These are phyloP conservation scores for Anaspis maculata DNA, from an alignment of 2,888 invertebrate genomes.

Conservation along the genomic window DNA sequence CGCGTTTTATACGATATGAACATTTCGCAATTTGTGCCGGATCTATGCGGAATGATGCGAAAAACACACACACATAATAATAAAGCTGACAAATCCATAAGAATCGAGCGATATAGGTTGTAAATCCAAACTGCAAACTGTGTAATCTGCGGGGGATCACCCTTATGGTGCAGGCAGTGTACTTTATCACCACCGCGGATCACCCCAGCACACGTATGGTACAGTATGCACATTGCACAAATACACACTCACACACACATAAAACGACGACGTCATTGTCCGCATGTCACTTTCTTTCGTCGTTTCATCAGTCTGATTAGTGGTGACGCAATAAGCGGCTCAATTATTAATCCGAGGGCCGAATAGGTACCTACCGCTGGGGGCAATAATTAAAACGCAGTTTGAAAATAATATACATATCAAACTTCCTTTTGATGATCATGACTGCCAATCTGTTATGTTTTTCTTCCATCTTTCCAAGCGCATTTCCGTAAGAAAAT, in stretches of 20 bases:
- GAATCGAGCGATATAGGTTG: constrained; percentile 33
- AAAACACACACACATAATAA: constrained; percentile 34
- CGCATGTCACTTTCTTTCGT: constrained; percentile 28
- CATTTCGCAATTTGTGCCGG: no score
- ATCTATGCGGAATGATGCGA: constrained; percentile 31
- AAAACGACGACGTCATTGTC: constrained; percentile 25
- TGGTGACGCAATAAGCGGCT: constrained; percentile 8
- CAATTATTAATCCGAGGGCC: no score
- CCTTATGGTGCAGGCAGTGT: constrained; percentile 20
- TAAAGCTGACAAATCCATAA: constrained; percentile 40
- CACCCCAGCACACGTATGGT: no score
- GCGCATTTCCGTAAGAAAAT: no score
- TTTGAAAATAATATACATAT: no score
- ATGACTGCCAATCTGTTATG: no score
- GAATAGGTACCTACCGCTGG: no score
- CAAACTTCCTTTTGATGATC: no score
- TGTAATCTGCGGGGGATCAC: constrained; percentile 36
- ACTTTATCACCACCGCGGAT: constrained; percentile 22
- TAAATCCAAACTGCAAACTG: constrained; percentile 41
- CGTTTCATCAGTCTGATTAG: constrained; percentile 15
- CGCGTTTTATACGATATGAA: no score
- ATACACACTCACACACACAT: constrained; percentile 26
- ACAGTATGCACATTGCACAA: no score
- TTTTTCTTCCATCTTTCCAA: no score
- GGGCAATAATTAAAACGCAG: no score